Base-by-base conservation (phyloP, 2,797 vertebrate species). In the Eulemur albifrons region DNA sequence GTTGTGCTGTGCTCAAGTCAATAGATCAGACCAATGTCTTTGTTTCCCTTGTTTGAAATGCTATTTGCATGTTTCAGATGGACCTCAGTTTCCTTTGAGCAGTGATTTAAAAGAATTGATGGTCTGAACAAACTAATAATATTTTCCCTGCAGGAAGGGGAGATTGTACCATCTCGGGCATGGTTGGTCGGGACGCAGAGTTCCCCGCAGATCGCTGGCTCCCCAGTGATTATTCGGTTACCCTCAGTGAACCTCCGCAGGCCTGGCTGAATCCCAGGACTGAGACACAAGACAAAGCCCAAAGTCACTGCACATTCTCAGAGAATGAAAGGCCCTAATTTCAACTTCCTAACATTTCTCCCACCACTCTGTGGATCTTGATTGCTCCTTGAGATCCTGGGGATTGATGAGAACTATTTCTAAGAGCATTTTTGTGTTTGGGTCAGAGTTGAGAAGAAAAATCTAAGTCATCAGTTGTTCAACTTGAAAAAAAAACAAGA, bases 81-180 rank as follows among this genome's bases (percentile, higher is more conserved):
- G 93, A 93, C 94, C 87, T 94, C 80, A 10, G 90, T 95, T 98
- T 97, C 95, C 94, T 97, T 89, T 96, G 96, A 96, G 88, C 38
- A 25, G 27, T 59, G 54, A 96, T 96, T 95, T 95, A 54, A 95
- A 95, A 96, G 85, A 91, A 88, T 90, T 73, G 82, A 67, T 92
- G 90, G 72, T 93, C 85, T 75, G 40, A 94, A 93, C 18, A 15
- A 54, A 67, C 94, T 97, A 92, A 92, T 90, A 91, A 65, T 85
- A 94, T 89, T 95, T 93, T 43, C 92, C 82, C 82, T 81, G 12
- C 82, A 75, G 96, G 94, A 97, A 96, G 84, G 92, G 83, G 89
- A 83, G 59, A 50, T 20, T 63, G 89, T 88, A 77, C 65, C 91
- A 12, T 40, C 57, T 23, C 59, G 80, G 82, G 76, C 65, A 72